Base-by-base conservation (phyloP, 2,888 invertebrate species). In the Meghimatium bilineatum region DNA sequence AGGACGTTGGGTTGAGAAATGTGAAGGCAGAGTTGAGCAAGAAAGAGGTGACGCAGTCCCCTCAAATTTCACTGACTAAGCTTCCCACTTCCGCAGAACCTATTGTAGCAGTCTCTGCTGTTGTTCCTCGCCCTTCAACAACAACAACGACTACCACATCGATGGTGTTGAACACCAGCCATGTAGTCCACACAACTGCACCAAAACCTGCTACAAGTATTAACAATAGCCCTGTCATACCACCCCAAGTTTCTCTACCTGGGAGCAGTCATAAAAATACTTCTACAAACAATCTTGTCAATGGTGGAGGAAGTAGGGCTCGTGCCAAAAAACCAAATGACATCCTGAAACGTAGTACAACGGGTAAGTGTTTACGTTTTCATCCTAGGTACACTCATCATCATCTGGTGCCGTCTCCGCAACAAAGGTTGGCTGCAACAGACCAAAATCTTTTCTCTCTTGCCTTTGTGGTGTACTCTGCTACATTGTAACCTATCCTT, bases 271-370 rank as follows among this genome's bases (percentile, higher is more conserved):
- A 79, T 78, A 81, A 69, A 63, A 56, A 82, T 63, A 71, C 17
- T 26, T 44, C 72, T n/a, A 14, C 82, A 14, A 81, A 82, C 29
- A 52, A 79, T 76, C 69, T 56, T 20, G 56, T 83, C 38, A 86
- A 80, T 76, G 80, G 85, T 69, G 85, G 85, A 49, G 85, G 83
- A 60, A 86, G 87, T 60, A 85, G 85, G 60, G 34, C 83, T 56
- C 23, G 82, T 12, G 26, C 76, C 14, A 84, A 84, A 80, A 84
- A 84, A 76, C 75, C 80, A 52, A 85, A 63, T 60, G 85, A 85
- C 69, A 72, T 86, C 80, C 79, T 86, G 14, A 86, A 86, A 56
- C 85, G 80, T 17, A 84, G 84, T 67, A 80, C 80, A n/a, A 84
- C 84, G 34, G 84, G 84, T 84, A 76, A 67, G 80, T 63, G 44